Evolutionary conservation across 2,797 vertebrate genomes (phyloP).

Genomic region (Schizopygopsis malacanthus): DNA sequence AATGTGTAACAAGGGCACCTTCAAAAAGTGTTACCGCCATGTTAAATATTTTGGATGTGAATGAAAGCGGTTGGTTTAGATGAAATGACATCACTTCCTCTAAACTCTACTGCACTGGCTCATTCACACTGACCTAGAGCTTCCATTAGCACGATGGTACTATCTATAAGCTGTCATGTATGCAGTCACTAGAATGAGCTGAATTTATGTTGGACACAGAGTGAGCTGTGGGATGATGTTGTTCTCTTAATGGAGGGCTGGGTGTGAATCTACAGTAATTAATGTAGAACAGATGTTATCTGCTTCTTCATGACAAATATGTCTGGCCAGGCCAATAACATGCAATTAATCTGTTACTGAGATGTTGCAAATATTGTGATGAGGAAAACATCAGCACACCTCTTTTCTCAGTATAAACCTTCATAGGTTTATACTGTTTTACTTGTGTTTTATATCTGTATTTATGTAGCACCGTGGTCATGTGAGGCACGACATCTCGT

Average conservation of each 20-base stretch:
- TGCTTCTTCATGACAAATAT: conserved; percentile 57
- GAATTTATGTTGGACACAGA: conserved; percentile 5
- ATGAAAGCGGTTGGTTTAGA: neutral
- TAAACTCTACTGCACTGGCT: neutral
- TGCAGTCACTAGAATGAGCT: neutral
- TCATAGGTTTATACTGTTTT: too few relatives aligned
- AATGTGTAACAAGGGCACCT: neutral
- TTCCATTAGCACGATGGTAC: conserved; percentile 4
- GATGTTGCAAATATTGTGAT: conserved; percentile 30
- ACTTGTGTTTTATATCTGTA: too few relatives aligned
- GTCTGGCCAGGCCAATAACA: conserved; percentile 58
- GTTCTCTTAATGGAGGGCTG: conserved; percentile 58
- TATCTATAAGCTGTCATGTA: conserved; percentile 34
- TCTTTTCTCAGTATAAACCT: too few relatives aligned
- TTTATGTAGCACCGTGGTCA: too few relatives aligned
- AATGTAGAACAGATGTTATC: conserved; percentile 62
- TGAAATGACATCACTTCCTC: conserved; percentile 25
- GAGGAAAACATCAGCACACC: neutral
- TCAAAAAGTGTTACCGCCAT: neutral
- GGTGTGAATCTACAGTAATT: conserved; percentile 59
- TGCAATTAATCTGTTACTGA: conserved; percentile 54
- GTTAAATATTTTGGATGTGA: neutral
- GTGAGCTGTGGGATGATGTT: conserved; percentile 33
- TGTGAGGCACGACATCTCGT: too few relatives aligned
- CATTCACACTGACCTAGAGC: neutral